Conservation (phyloP, 2,797 vertebrate species). For the Sylvilagus floridanus region DNA sequence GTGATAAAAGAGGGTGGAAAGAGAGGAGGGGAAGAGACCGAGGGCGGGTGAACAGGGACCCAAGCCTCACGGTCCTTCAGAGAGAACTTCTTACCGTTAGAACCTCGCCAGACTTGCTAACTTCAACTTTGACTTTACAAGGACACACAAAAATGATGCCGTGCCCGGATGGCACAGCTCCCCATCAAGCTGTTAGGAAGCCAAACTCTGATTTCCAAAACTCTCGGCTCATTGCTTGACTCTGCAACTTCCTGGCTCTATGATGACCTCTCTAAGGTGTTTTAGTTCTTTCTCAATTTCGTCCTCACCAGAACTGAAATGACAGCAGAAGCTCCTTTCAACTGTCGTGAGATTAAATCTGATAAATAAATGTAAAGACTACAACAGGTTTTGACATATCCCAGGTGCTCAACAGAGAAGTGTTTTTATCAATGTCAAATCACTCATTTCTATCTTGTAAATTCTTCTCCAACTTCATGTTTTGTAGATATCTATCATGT, state of each 20-base stretch:
- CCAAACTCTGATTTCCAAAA: background rate
- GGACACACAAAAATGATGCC: background rate
- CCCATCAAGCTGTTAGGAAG: background rate
- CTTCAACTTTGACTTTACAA: background rate
- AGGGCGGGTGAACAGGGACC: background rate
- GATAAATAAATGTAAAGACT: background rate
- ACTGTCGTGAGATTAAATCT: background rate
- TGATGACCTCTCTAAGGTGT: background rate
- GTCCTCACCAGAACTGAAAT: background rate
- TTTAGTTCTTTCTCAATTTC: background rate
- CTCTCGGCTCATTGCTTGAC: background rate
- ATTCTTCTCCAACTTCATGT: background rate
- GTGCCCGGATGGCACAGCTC: background rate
- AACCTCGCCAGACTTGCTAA: background rate
- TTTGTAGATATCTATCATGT: background rate
- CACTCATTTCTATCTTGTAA: background rate
- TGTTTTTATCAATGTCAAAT: background rate
- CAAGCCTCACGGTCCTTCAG: background rate
- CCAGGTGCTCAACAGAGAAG: background rate
- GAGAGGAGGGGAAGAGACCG: slow-evolving; percentile 55
- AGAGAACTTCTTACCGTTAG: background rate
- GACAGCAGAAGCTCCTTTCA: background rate
- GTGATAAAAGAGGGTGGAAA: slow-evolving; percentile 89
- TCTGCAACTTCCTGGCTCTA: background rate
- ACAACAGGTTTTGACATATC: background rate